phyloP scores from a whole-genome alignment of 2,888 invertebrate species.

The Leptothorax acervorum region DNA sequence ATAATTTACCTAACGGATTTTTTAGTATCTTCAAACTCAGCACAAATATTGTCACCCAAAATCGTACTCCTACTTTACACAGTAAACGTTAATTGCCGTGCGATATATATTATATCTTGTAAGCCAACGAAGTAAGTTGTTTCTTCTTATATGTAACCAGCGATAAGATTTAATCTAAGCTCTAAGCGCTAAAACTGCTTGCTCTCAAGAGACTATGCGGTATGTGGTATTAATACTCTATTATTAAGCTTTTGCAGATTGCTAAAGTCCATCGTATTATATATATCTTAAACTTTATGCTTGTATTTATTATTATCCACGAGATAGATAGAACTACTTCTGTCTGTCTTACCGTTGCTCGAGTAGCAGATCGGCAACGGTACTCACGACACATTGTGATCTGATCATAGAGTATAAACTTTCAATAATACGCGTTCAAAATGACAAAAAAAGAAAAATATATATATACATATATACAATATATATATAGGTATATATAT shows the following conservation, averaged over 20 bases:
- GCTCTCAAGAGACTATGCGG: conserved; percentile 58
- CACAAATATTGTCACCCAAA: conserved; percentile 26
- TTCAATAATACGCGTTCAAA: conserved; percentile 34
- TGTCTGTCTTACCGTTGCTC: conserved; percentile 58
- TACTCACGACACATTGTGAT: conserved; percentile 67
- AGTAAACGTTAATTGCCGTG: conserved; percentile 16
- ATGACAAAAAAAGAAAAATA: neutral
- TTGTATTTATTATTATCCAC: conserved; percentile 53
- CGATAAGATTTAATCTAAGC: conserved; percentile 56
- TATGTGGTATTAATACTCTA: conserved; percentile 35
- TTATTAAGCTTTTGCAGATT: conserved; percentile 58
- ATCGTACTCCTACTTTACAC: conserved; percentile 23
- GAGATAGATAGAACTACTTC: conserved; percentile 33
- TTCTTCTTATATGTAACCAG: conserved; percentile 40
- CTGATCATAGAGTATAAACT: conserved; percentile 57
- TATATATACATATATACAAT: conserved; percentile 19
- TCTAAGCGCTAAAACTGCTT: conserved; percentile 58
- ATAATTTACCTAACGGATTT: conserved; percentile 10
- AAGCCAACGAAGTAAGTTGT: conserved; percentile 30
- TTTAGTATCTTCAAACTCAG: conserved; percentile 26
- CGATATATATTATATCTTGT: conserved; percentile 26
- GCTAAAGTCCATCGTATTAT: conserved; percentile 21
- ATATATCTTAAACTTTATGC: conserved; percentile 48
- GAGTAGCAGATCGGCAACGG: conserved; percentile 46
- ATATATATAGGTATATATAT: neutral